Percentiles rank a stretch among this genome's conserved stretches.
Conservation (phyloP, 2,113 vertebrate genomes). For the Marcusenius ussheri region DNA sequence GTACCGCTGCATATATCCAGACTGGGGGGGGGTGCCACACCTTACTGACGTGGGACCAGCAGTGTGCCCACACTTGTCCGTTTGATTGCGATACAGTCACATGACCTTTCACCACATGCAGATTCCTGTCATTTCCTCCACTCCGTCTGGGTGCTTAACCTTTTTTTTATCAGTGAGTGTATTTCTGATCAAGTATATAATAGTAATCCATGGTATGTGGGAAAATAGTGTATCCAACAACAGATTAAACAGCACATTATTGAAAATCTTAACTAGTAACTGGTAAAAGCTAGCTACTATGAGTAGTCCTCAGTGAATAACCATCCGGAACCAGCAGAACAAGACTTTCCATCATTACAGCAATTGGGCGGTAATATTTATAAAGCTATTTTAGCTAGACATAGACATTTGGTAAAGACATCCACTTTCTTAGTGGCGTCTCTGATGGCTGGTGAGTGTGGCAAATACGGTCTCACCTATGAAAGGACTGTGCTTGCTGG, state of each 20-base stretch:
- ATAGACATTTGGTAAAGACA: neutral
- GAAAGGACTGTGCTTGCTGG: constrained; percentile 27
- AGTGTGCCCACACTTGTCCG: too few species aligned
- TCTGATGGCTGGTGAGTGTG: neutral
- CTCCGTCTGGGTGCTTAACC: too few species aligned
- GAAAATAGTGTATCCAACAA: neutral
- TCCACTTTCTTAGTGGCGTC: neutral
- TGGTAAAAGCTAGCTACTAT: neutral
- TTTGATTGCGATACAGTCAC: too few species aligned
- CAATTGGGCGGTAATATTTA: neutral
- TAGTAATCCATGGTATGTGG: neutral
- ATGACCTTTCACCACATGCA: too few species aligned
- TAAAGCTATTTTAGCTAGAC: neutral
- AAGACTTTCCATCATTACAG: neutral
- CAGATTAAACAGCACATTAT: neutral
- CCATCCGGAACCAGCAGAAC: neutral
- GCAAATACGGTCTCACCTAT: neutral
- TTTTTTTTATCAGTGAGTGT: too few species aligned
- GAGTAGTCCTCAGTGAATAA: neutral
- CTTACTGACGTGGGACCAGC: too few species aligned
- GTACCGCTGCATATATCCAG: too few species aligned
- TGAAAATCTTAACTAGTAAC: neutral
- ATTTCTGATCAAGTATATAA: neutral
- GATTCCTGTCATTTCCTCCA: too few species aligned
- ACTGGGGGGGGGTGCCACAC: too few species aligned